phyloP scores from a whole-genome alignment of 2,113 vertebrate genomes.

The Sula dactylatra region DNA sequence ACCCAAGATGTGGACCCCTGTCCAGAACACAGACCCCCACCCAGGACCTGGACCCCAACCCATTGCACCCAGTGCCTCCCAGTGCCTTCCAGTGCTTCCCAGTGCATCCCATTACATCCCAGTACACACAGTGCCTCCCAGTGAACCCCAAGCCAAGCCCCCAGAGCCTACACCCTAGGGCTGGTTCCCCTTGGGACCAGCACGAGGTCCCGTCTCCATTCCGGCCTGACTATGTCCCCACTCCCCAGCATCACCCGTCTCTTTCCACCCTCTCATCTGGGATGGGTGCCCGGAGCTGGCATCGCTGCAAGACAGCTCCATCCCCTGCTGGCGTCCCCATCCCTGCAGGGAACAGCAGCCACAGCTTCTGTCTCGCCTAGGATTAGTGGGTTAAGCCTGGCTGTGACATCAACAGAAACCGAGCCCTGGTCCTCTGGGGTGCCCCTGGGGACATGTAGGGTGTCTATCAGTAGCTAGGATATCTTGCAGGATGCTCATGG shows the following conservation, averaged over 20 bases:
- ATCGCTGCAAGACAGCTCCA: not conserved
- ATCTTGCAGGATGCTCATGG: not conserved
- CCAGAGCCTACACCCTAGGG: too few relatives aligned
- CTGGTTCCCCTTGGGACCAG: not conserved
- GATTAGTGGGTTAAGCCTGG: not conserved
- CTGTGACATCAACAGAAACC: not conserved
- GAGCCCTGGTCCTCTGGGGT: rapidly evolving
- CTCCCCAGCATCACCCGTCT: not conserved
- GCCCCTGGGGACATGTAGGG: not conserved
- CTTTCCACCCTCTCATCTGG: not conserved
- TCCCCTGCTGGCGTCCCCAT: not conserved
- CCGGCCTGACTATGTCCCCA: not conserved
- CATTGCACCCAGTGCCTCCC: not conserved
- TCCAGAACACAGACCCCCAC: not conserved
- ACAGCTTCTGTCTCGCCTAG: not conserved
- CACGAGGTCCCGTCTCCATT: not conserved
- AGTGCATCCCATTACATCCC: not conserved
- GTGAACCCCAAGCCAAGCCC: rapidly evolving
- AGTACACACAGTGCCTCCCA: not conserved
- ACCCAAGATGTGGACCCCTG: too few relatives aligned
- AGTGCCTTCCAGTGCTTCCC: not conserved
- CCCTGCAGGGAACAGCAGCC: not conserved
- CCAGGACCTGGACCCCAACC: not conserved
- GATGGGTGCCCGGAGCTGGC: not conserved
- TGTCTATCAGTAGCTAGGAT: not conserved